phyloP scores from a whole-genome alignment of 2,888 invertebrate species.

The Sepiola atlantica region DNA sequence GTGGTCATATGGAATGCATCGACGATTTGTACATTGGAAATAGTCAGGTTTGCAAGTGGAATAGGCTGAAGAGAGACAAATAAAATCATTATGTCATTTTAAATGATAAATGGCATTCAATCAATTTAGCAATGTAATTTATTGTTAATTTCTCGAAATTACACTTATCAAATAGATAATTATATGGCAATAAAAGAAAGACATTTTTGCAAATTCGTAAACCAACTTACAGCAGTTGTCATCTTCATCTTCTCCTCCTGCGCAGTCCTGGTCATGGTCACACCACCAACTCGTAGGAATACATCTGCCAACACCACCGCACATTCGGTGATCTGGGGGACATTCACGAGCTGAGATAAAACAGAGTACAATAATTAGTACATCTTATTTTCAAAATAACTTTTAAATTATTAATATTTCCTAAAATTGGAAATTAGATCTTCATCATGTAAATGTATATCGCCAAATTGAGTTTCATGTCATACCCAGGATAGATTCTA shows the following conservation, averaged over 20 bases:
- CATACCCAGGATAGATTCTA: no score
- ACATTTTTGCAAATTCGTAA: neutral
- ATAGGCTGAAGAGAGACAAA: conserved; percentile 46
- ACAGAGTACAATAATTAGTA: neutral
- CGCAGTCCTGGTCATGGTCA: conserved; percentile 77
- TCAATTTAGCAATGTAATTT: neutral
- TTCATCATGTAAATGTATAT: no score
- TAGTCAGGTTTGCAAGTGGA: conserved; percentile 52
- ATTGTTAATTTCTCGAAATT: neutral
- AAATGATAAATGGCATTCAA: neutral
- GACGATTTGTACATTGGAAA: conserved; percentile 55
- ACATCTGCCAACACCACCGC: conserved; percentile 79
- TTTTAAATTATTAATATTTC: neutral
- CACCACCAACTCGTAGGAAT: conserved; percentile 83
- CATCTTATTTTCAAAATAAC: neutral
- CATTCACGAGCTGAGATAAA: conserved; percentile 24
- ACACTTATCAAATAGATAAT: neutral
- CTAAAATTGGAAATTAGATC: neutral
- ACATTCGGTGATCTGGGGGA: conserved; percentile 36
- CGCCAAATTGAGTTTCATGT: no score
- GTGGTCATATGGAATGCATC: conserved; percentile 56
- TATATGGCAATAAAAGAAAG: neutral
- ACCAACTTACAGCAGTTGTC: conserved; percentile 53
- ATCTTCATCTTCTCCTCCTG: conserved; percentile 63
- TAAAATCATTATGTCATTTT: neutral